Evolutionary conservation across 1,140 invertebrate species (phyloP), one percentile per base, ranked within the genome.

Genomic region (Latrodectus geometricus): DNA sequence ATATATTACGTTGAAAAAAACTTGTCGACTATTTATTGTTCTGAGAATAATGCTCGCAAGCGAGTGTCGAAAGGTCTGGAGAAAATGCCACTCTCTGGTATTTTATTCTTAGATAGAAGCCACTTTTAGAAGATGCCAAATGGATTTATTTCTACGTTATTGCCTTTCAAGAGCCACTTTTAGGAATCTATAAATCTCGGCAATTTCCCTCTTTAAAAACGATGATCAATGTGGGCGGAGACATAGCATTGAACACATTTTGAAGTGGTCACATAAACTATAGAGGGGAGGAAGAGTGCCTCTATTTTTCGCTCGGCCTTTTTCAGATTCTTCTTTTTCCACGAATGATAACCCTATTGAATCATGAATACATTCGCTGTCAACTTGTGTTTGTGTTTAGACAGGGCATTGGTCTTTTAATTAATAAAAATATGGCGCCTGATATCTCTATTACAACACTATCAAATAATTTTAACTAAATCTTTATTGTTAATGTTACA

Each of bases 181-280:
- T 17, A 14, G 54, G 17, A 61, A 61, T 61, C 54, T 61, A 61
- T 61, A 61, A 61, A 61, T 61, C 54, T 61, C 54, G 17, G 17
- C 54, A 61, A 61, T 61, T 61, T 61, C 17, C 54, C 17, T 61
- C 54, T 61, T 61, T 61, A 61, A 61, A 61, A 61, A 17, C 8
- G 54, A 61, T 61, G 54, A 61, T 14, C 54, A 61, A 61, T 61
- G 35, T 35, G 54, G 54, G 54, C 14, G 54, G 54, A 56, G 8
- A 61, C 54, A 17, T 61, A 61, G 17, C 11, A 17, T 14, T 61
- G 54, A 61, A 61, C 54, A 56, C 54, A 61, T 61, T 61, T 61
- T 61, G 54, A 61, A 61, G 54, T 56, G 54, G 54, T 56, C 54
- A 56, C 54, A 61, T 61, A 61, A 61, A 61, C 54, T 61, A 61